These are phyloP conservation scores for Mus spicilegus DNA, from an alignment of 2,113 vertebrate species.

Conservation along the genomic window DNA sequence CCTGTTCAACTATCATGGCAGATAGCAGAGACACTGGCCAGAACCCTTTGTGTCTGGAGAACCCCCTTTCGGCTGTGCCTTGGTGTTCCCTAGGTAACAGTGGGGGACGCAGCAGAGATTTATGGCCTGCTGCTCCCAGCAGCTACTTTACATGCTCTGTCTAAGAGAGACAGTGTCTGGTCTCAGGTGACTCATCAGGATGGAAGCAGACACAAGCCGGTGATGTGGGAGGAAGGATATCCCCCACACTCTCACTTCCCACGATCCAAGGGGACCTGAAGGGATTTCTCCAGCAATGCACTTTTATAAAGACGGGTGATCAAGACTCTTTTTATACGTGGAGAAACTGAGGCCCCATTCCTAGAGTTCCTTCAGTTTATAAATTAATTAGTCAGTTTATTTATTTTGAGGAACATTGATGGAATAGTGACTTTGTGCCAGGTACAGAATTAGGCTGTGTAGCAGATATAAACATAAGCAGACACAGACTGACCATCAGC, in stretches of 20 bases:
- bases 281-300: neutral
- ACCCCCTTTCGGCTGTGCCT: constrained; percentile 47
- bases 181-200: constrained; percentile 75
- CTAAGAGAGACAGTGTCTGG: constrained; percentile 64
- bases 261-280: neutral
- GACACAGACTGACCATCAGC: neutral
- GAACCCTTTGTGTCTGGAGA: constrained; percentile 56
- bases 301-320: neutral
- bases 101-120: constrained; percentile 64
- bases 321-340: neutral
- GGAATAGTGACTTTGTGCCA: neutral
- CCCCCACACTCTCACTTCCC: constrained; percentile 33
- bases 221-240: constrained; percentile 32
- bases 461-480: neutral
- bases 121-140: constrained; percentile 55
- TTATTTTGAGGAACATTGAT: neutral
- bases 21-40: constrained; percentile 50
- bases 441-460: neutral
- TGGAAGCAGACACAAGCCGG: constrained; percentile 41
- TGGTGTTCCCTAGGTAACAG: constrained; percentile 79
- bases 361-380: neutral
- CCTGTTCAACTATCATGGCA: neutral
- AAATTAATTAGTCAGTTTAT: no score
- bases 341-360: neutral
- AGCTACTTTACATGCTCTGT: constrained; percentile 70